Evolutionary conservation across 1,140 invertebrate species (phyloP), one percentile per base, ranked within the genome.

Genomic region (Saccostrea echinata): DNA sequence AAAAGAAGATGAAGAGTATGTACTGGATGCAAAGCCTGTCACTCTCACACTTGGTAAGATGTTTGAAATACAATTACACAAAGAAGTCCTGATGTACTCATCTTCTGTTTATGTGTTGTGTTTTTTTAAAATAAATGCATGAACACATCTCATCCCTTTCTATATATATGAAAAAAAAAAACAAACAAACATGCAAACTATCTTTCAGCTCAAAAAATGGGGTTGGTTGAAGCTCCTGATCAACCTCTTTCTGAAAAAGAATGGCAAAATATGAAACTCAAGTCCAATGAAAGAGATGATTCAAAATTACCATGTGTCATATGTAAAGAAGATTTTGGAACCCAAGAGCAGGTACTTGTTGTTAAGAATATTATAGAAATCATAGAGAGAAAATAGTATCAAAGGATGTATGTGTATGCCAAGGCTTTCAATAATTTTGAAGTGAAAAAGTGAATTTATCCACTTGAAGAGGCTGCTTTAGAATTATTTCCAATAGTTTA

Each of bases 261-360:
- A 51, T 95, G 95, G 95, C 84, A 89, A 55, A 84, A 86, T 84
- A 92, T 93, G 1, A 95, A 95, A 89, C 86, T 86, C 57, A 93
- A 91, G 83, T 94, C 94, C 3, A 94, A 94, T 83, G 83, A 91
- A 27, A 87, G 94, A 87, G 91, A 95, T 76, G 95, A 95, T 80
- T 95, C 93, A 4, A 91, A 90, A 30, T 91, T 93, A 30, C 94
- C 94, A 1, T 95, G 95, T 92, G 94, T 94, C 61, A 95, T 95
- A 33, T 95, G 95, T 90, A 95, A 95, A 88, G 95, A 95, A 88
- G 93, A 95, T 51, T 93, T 95, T 91, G 94, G 94, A 12, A 84
- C 91, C 18, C 91, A 94, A 83, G 91, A 94, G 64, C 94, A 95
- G 91, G 94, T 94, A 30, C 33, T 27, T n/a, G 13, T n/a, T 6